Percentiles rank a stretch among this genome's conserved stretches.
Conservation (phyloP, 2,888 invertebrate genomes). For the Acronicta leporina region DNA sequence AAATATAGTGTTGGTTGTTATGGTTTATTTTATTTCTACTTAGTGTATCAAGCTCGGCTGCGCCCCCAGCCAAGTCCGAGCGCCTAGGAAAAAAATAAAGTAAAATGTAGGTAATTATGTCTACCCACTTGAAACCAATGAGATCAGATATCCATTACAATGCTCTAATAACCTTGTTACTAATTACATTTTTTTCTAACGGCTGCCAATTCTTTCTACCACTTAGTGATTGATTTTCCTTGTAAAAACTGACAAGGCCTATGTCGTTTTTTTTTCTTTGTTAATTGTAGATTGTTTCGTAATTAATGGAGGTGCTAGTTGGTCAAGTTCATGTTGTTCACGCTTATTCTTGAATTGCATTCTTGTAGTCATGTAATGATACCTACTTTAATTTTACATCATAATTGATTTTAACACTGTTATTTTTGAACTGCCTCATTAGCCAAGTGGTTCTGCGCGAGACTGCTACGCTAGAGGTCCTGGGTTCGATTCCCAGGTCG, state of each 20-base stretch:
- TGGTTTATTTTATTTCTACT: neutral
- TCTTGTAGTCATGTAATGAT: neutral
- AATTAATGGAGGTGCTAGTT: conserved; percentile 37
- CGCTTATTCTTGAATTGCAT: conserved; percentile 6
- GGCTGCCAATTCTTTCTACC: conserved; percentile 44
- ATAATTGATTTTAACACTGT: neutral
- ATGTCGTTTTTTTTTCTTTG: conserved; percentile 36
- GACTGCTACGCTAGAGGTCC: too few species aligned
- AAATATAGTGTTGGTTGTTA: too few species aligned
- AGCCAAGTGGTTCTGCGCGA: too few species aligned
- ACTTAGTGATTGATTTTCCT: conserved; percentile 44
- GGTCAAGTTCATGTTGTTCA: conserved; percentile 42
- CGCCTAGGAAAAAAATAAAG: neutral
- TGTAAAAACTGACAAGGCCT: conserved; percentile 48
- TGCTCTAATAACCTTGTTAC: conserved; percentile 41
- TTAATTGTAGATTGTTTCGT: conserved; percentile 39
- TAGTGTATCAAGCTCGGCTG: neutral
- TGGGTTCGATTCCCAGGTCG: too few species aligned
- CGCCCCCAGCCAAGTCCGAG: neutral
- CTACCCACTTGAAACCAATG: conserved; percentile 19
- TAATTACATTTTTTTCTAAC: conserved; percentile 37
- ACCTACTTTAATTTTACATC: neutral
- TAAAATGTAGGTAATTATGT: conserved; percentile 1
- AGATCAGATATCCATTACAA: conserved; percentile 42
- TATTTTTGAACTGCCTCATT: too few species aligned